Evolutionary conservation across 2,888 invertebrate species (phyloP).

Genomic region (Gasteruption jaculator): DNA sequence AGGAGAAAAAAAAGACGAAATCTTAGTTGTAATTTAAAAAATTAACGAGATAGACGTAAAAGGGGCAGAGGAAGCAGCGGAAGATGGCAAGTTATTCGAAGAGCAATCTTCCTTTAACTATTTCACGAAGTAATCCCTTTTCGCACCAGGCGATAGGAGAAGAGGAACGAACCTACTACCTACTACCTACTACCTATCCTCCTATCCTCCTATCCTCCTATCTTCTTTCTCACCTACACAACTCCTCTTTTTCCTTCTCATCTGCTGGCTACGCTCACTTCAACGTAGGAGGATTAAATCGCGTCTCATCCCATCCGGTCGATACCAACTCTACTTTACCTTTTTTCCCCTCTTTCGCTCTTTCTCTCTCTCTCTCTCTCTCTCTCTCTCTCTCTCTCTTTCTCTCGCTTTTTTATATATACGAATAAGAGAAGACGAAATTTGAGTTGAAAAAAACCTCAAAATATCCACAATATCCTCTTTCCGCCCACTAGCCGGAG

Average conservation of each 20-base stretch:
- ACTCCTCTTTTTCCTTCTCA: constrained; percentile 1
- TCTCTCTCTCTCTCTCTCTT: not conserved
- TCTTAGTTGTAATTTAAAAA: no score
- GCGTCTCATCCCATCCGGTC: constrained; percentile 31
- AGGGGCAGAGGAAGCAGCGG: no score
- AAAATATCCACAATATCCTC: no score
- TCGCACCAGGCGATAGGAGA: no score
- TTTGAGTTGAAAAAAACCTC: no score
- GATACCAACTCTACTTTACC: constrained; percentile 32
- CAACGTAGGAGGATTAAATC: constrained; percentile 29
- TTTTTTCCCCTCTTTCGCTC: constrained; percentile 1
- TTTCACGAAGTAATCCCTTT: constrained; percentile 3
- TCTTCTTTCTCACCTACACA: constrained; percentile 14
- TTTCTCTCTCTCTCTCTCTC: not conserved
- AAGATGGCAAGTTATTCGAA: no score
- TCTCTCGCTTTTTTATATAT: no score
- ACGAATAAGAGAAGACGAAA: no score
- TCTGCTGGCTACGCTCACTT: constrained; percentile 14
- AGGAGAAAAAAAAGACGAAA: no score
- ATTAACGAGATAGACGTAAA: no score
- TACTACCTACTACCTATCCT: constrained; percentile 15
- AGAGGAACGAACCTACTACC: constrained; percentile 21
- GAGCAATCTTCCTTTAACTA: constrained; percentile 8
- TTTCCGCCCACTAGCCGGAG: no score
- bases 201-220: constrained; percentile 16